A percentile compares a stretch with the other conserved stretches of the same genome.
These are phyloP conservation scores for Parelbella ahira DNA, from an alignment of 2,888 invertebrate genomes.

Conservation along the genomic window DNA sequence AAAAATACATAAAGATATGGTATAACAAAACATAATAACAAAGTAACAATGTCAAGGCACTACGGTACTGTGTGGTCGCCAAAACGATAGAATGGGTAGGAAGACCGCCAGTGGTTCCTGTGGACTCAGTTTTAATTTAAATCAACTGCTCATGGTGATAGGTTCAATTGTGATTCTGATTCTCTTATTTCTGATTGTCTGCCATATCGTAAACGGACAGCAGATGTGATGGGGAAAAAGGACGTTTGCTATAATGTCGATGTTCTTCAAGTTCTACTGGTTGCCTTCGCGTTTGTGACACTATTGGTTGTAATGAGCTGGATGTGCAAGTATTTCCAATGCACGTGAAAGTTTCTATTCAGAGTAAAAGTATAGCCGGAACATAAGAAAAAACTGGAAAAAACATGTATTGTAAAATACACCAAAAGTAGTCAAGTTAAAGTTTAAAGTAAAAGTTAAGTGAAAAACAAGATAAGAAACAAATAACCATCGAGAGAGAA, in stretches of 20 bases:
- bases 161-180: slow-evolving; percentile 58
- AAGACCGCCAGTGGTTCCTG: slow-evolving; percentile 26
- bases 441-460: too few relatives aligned
- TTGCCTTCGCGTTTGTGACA: slow-evolving; percentile 56
- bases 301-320: slow-evolving; percentile 56
- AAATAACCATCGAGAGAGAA: too few relatives aligned
- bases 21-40: background rate
- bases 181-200: slow-evolving; percentile 55
- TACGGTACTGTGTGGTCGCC: slow-evolving; percentile 1
- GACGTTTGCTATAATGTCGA: slow-evolving; percentile 46
- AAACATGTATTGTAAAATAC: too few relatives aligned
- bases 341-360: slow-evolving; percentile 28
- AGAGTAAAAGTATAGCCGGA: too few relatives aligned
- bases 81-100: slow-evolving; percentile 33
- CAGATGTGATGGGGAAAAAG: slow-evolving; percentile 30
- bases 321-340: slow-evolving; percentile 61
- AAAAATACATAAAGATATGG: slow-evolving; percentile 8
- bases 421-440: too few relatives aligned
- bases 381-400: too few relatives aligned
- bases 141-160: slow-evolving; percentile 57
- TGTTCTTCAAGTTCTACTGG: slow-evolving; percentile 47
- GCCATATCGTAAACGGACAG: slow-evolving; percentile 54
- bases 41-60: background rate
- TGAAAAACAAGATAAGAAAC: too few relatives aligned
- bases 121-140: slow-evolving; percentile 48